Conservation (phyloP, 2,797 vertebrate species). For the Menidia menidia region DNA sequence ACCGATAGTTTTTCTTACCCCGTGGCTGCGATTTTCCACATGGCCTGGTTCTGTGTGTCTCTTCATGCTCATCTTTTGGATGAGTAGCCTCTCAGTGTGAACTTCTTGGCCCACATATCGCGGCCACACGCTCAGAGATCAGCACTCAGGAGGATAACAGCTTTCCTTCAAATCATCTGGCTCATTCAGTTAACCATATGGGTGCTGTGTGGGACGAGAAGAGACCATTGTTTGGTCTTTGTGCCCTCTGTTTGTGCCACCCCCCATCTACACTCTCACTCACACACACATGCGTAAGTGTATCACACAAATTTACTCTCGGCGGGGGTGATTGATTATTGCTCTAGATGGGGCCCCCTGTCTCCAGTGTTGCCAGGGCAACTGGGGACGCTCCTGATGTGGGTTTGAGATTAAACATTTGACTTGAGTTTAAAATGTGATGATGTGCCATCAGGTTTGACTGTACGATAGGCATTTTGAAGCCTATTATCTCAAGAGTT, state of each 20-base stretch:
- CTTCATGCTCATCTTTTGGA: slow-evolving; percentile 67
- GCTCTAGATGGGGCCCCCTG: slow-evolving; percentile 56
- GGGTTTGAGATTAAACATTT: slow-evolving; percentile 40
- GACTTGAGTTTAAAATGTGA: slow-evolving; percentile 47
- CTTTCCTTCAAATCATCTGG: slow-evolving; percentile 63
- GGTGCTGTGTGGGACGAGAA: slow-evolving; percentile 41
- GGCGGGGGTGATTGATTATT: slow-evolving; percentile 75
- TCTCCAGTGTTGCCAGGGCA: slow-evolving; percentile 67
- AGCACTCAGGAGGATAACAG: slow-evolving; percentile 68
- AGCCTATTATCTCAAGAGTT: slow-evolving; percentile 49
- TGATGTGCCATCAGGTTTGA: slow-evolving; percentile 39
- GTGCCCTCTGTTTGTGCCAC: slow-evolving; percentile 38
- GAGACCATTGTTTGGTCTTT: slow-evolving; percentile 64
- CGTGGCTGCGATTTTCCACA: slow-evolving; percentile 77
- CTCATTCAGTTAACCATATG: slow-evolving; percentile 56
- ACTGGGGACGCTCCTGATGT: slow-evolving; percentile 72
- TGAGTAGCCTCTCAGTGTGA: slow-evolving; percentile 62
- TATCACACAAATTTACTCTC: slow-evolving; percentile 66
- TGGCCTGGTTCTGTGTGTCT: slow-evolving; percentile 76
- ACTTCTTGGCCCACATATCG: slow-evolving; percentile 76
- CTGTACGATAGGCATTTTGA: slow-evolving; percentile 26
- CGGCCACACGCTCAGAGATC: slow-evolving; percentile 53
- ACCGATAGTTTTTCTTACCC: slow-evolving; percentile 81
- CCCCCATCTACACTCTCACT: not conserved
- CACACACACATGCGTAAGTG: slow-evolving; percentile 28